Conservation (phyloP, 2,888 invertebrate genomes). For the Macaria liturata region DNA sequence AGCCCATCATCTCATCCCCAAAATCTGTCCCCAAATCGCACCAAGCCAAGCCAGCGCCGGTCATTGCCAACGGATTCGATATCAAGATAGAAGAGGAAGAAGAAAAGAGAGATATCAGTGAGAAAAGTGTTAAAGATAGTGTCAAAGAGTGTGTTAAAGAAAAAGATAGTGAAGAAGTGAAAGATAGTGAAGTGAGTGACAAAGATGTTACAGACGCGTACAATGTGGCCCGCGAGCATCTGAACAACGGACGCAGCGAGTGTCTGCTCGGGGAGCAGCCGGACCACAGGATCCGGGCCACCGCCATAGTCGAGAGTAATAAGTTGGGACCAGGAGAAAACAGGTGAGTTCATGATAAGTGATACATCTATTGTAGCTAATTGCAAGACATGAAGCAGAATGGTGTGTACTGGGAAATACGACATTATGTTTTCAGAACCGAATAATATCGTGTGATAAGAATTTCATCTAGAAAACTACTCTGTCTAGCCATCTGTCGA, state of each 20-base stretch:
- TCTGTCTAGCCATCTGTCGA: too few species aligned
- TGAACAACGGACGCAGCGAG: slow-evolving; percentile 88
- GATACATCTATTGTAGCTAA: too few species aligned
- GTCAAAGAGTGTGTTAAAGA: slow-evolving; percentile 48
- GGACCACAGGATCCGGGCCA: slow-evolving; percentile 84
- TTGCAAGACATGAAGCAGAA: too few species aligned
- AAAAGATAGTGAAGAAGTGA: slow-evolving; percentile 32
- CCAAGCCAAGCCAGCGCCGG: slow-evolving; percentile 73
- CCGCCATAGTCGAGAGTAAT: slow-evolving; percentile 84
- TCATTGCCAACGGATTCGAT: slow-evolving; percentile 72
- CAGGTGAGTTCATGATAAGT: slow-evolving; percentile 68
- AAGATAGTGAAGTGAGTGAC: slow-evolving; percentile 63
- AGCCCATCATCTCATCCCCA: slow-evolving; percentile 75
- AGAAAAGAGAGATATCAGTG: slow-evolving; percentile 69
- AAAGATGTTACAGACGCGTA: slow-evolving; percentile 76
- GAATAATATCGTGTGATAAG: too few species aligned
- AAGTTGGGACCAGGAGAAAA: slow-evolving; percentile 83
- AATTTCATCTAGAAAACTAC: too few species aligned
- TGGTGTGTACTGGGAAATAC: too few species aligned
- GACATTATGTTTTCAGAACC: too few species aligned
- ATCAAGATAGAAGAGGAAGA: slow-evolving; percentile 58
- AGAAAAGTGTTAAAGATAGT: slow-evolving; percentile 57
- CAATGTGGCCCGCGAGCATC: slow-evolving; percentile 71
- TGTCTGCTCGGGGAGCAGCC: slow-evolving; percentile 86
- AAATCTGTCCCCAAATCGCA: slow-evolving; percentile 73